These are phyloP conservation scores for Nettapus auritus DNA, from an alignment of 2,113 vertebrate species.

Conservation along the genomic window DNA sequence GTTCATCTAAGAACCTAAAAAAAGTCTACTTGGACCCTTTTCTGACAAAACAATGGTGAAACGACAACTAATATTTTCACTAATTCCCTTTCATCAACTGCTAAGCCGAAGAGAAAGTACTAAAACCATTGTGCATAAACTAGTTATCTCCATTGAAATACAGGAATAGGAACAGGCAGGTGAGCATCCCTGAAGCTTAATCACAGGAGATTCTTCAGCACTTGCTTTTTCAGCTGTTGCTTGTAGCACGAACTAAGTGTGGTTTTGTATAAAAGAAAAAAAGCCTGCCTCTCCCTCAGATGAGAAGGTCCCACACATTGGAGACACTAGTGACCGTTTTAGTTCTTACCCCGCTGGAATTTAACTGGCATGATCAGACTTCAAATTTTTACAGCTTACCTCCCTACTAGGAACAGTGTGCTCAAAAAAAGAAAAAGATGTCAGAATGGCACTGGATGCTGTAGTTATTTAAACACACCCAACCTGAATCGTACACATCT, in stretches of 20 bases:
- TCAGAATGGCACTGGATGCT: not conserved
- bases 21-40: slow-evolving; percentile 31
- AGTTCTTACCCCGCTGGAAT: not conserved
- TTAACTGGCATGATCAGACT: not conserved
- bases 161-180: slow-evolving; percentile 40
- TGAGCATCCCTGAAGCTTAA: slow-evolving; percentile 2
- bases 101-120: slow-evolving; percentile 29
- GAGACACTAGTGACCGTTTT: not conserved
- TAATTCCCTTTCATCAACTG: slow-evolving; percentile 38
- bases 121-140: slow-evolving; percentile 14
- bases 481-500: not conserved
- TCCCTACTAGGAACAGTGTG: not conserved
- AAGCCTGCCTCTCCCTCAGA: not conserved
- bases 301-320: not conserved
- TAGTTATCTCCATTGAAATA: not conserved
- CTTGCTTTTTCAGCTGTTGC: not conserved
- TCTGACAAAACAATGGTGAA: slow-evolving; percentile 47
- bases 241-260: not conserved
- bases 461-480: not conserved
- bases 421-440: not conserved
- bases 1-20: slow-evolving; percentile 13
- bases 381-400: not conserved
- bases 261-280: not conserved
- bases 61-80: slow-evolving; percentile 47
- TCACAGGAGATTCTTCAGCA: not conserved